Conservation (phyloP, 37 sponge, comb jelly and placozoan genomes). For the Ianthella basta region DNA sequence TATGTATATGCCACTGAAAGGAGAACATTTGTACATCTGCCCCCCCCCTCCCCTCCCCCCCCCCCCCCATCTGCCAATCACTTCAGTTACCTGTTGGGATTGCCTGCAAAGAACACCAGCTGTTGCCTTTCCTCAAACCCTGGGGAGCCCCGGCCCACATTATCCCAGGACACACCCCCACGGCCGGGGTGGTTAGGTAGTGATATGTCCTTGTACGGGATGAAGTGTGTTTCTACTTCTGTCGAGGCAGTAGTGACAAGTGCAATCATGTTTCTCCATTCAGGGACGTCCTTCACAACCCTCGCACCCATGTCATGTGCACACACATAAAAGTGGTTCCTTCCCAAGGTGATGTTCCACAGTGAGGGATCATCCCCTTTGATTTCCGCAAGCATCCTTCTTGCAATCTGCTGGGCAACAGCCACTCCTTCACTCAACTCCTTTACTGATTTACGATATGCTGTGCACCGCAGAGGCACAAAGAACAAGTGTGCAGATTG, state of each 20-base stretch:
- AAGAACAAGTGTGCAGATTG: constrained; percentile 64
- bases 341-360: constrained; percentile 70
- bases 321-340: constrained; percentile 80
- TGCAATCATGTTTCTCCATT: constrained; percentile 68
- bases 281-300: constrained; percentile 23
- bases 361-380: constrained; percentile 35
- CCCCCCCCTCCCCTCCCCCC: too few relatives aligned
- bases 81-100: constrained; percentile 47
- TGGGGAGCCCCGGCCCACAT: constrained; percentile 56
- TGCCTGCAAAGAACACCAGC: constrained; percentile 73
- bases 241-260: constrained; percentile 76
- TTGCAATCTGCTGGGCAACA: constrained; percentile 41
- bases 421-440: constrained; percentile 46
- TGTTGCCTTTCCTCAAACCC: constrained; percentile 45
- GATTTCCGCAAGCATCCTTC: constrained; percentile 54
- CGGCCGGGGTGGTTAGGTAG: constrained; percentile 75
- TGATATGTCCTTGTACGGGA: constrained; percentile 79
- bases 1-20: too few relatives aligned
- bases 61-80: too few relatives aligned
- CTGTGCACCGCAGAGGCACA: constrained; percentile 75
- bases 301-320: constrained; percentile 81
- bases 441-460: constrained; percentile 65
- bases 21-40: too few relatives aligned
- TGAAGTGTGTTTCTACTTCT: constrained; percentile 40
- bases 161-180: constrained; percentile 58